Evolutionary conservation across 1,140 invertebrate species (phyloP), one percentile per base, ranked within the genome.

Genomic region (Holcopasites calliopsidis): DNA sequence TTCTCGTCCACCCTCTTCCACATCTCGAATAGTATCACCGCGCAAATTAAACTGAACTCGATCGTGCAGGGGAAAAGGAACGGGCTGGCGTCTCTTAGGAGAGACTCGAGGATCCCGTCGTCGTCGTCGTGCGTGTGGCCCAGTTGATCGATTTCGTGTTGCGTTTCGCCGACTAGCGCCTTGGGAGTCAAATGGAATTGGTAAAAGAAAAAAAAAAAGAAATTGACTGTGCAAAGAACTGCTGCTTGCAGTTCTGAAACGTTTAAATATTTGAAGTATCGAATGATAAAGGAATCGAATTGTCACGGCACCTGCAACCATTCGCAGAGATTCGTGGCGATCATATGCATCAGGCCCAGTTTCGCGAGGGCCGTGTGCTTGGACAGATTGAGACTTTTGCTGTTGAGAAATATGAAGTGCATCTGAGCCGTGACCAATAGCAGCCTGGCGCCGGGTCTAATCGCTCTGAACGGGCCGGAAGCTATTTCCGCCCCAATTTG

Each of bases 61-160:
- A 98, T 97, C 52, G 96, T 97, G 90, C 97, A 97, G 1, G 97
- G 97, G 87, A 97, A 98, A 6, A 98, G 93, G 88, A 97, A 97
- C 1, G 96, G 96, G 26, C 95, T 95, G 3, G 96, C 94, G 86
- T 96, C 95, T 84, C 96, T 94, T 2, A 97, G 94, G 26, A 98
- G 89, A 42, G 93, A 92, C 28, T 93, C 92, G 78, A 94, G 90
- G 87, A 95, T 89, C 91, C 94, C 94, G 92, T 94, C 74, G 92
- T 94, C 84, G 80, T 83, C 83, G 76, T 90, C 88, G 84, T 88
- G 85, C 60, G 90, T 88, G 81, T 92, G 89, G 82, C 93, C 92
- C 78, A 94, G 87, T 86, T 94, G 93, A 78, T 92, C 92, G 81
- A 96, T 96, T 87, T 96, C 95, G 86, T 96, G 95, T 82, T 95